These are phyloP conservation scores for Andrena haemorrhoa DNA, from an alignment of 2,888 invertebrate species.

Conservation along the genomic window DNA sequence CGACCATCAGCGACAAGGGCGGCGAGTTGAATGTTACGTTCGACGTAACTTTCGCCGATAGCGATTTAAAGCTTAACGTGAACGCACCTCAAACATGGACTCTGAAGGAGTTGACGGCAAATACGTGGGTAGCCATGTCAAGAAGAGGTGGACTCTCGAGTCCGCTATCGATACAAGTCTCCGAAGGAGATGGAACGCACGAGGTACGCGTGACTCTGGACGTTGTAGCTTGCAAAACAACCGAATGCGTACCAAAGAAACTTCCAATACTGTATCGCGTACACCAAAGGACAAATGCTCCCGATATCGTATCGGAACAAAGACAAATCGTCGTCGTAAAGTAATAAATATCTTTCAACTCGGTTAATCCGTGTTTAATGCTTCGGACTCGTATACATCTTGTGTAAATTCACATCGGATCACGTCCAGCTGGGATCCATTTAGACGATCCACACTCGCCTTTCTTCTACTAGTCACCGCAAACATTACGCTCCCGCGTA, in stretches of 20 bases:
- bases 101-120: constrained; percentile 83
- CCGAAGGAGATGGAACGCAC: constrained; percentile 71
- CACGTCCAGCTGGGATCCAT: background rate
- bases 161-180: constrained; percentile 75
- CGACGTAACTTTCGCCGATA: constrained; percentile 82
- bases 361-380: background rate
- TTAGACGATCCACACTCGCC: background rate
- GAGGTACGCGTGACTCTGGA: constrained; percentile 76
- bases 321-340: constrained; percentile 47
- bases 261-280: constrained; percentile 75
- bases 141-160: constrained; percentile 68
- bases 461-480: no score
- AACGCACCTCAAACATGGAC: constrained; percentile 87
- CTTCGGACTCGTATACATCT: background rate
- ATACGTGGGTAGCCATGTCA: constrained; percentile 69
- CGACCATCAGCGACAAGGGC: constrained; percentile 81
- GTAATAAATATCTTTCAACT: constrained; percentile 36
- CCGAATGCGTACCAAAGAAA: constrained; percentile 80
- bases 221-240: constrained; percentile 78
- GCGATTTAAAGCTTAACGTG: constrained; percentile 86
- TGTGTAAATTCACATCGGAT: background rate
- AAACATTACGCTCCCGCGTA: background rate
- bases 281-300: constrained; percentile 70
- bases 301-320: constrained; percentile 64
- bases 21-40: constrained; percentile 84